phyloP scores from a whole-genome alignment of 2,888 invertebrate genomes.

The Heliconius ethilla region DNA sequence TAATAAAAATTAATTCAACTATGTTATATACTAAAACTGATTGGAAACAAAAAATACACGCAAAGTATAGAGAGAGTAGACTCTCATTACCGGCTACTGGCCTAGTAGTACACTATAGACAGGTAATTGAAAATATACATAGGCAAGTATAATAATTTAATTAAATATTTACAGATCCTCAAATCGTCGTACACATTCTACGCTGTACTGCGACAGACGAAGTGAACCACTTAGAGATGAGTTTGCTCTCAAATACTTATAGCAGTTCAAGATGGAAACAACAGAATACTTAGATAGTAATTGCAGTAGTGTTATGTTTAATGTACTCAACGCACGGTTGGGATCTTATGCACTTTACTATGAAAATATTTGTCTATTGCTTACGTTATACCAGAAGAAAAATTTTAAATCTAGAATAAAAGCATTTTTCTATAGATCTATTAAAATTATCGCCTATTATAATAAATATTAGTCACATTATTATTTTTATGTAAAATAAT shows the following conservation, averaged over 20 bases:
- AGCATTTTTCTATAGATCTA: no score
- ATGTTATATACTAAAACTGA: no score
- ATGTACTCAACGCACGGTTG: background rate
- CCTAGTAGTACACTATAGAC: no score
- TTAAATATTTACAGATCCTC: slow-evolving; percentile 54
- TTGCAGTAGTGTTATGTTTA: background rate
- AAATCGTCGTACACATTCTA: slow-evolving; percentile 76
- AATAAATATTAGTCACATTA: background rate
- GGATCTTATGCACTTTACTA: background rate
- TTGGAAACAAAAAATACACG: no score
- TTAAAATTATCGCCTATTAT: background rate
- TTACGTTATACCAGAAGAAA: no score
- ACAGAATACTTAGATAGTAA: background rate
- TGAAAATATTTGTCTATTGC: no score
- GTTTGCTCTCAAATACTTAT: background rate
- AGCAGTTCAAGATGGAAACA: background rate
- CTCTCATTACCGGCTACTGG: no score
- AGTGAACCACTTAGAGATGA: slow-evolving; percentile 41
- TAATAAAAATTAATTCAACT: background rate
- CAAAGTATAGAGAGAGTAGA: no score
- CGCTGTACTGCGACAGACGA: slow-evolving; percentile 71
- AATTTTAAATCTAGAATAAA: no score
- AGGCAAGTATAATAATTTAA: background rate
- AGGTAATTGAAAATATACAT: no score
- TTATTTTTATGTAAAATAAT: background rate